phyloP scores from a whole-genome alignment of 2,888 invertebrate genomes.

The Lamellibrachia satsuma region DNA sequence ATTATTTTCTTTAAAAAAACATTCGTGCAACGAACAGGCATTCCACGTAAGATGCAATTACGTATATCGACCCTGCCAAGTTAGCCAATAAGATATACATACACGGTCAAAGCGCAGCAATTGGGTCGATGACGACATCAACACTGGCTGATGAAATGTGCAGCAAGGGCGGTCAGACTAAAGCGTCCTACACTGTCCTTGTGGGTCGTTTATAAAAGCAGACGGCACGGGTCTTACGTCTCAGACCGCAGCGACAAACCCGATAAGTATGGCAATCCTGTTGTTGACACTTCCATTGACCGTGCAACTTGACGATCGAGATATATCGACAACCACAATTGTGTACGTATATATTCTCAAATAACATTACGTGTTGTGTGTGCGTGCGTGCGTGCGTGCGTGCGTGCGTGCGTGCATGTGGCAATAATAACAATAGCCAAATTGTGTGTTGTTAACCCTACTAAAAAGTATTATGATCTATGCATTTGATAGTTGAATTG shows the following conservation, averaged over 20 bases:
- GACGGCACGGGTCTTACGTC: not conserved
- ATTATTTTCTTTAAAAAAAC: too few relatives aligned
- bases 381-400: too few relatives aligned
- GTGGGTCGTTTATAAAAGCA: not conserved
- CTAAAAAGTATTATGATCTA: too few relatives aligned
- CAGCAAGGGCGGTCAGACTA: not conserved
- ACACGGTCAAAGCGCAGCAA: not conserved
- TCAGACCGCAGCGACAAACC: not conserved
- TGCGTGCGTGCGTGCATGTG: not conserved
- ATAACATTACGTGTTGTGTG: not conserved
- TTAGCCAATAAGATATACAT: not conserved
- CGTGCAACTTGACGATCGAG: not conserved
- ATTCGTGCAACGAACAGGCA: too few relatives aligned
- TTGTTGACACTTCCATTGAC: not conserved
- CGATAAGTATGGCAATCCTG: not conserved
- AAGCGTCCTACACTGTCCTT: not conserved
- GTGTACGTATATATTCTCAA: not conserved
- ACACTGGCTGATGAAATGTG: not conserved
- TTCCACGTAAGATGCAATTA: too few relatives aligned
- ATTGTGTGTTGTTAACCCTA: not conserved
- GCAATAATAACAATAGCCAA: not conserved
- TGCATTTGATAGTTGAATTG: too few relatives aligned
- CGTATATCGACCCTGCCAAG: not conserved
- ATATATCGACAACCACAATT: not conserved
- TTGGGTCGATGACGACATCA: constrained; percentile 8